Conservation (phyloP, 2,888 invertebrate species). For the Diaphora mendica region DNA sequence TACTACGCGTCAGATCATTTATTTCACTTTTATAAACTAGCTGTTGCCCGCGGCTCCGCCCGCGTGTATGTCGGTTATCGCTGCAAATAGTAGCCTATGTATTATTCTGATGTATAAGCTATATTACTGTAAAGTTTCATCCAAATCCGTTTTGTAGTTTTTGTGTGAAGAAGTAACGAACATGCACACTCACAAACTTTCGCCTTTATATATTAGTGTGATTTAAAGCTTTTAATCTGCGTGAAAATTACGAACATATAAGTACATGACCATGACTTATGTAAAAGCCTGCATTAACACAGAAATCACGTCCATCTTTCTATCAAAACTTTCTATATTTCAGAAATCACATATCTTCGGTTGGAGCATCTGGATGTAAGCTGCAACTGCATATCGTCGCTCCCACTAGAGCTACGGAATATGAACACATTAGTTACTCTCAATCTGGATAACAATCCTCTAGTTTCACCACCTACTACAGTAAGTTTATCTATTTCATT, state of each 20-base stretch:
- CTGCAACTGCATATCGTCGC: slow-evolving; percentile 94
- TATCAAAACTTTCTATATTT: slow-evolving; percentile 46
- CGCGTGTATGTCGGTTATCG: too few relatives aligned
- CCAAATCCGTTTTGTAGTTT: too few relatives aligned
- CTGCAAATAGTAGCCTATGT: too few relatives aligned
- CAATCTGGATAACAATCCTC: slow-evolving; percentile 94
- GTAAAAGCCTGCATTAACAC: background rate
- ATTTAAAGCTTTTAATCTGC: background rate
- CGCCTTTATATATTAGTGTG: too few relatives aligned
- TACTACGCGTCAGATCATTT: background rate
- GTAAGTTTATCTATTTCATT: slow-evolving; percentile 86
- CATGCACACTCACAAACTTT: too few relatives aligned
- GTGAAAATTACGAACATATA: background rate
- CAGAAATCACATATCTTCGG: slow-evolving; percentile 95
- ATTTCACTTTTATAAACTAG: background rate
- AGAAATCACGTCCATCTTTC: background rate
- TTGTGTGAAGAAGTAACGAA: too few relatives aligned
- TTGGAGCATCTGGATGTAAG: slow-evolving; percentile 95
- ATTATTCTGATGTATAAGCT: too few relatives aligned
- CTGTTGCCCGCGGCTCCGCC: too few relatives aligned
- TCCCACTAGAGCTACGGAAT: slow-evolving; percentile 95
- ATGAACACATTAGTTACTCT: slow-evolving; percentile 94
- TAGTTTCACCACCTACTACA: slow-evolving; percentile 96
- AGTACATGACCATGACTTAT: too few relatives aligned
- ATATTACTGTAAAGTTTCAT: too few relatives aligned